Base-by-base conservation (phyloP, 2,888 invertebrate genomes). In the Clanis bilineata region DNA sequence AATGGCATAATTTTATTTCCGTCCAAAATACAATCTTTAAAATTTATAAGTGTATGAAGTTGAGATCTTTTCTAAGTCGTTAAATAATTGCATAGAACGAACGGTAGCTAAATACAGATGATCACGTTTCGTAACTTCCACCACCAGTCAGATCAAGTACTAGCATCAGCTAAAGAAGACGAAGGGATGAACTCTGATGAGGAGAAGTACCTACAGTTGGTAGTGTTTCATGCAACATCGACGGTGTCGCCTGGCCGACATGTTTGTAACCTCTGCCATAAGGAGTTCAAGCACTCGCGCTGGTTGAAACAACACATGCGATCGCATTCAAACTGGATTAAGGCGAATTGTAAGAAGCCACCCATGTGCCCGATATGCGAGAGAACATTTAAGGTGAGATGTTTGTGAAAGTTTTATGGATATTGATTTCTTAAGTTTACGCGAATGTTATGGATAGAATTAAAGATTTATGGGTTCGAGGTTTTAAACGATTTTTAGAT, bases 341-440 rank as follows among this genome's bases (percentile, higher is more conserved):
- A 92, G 69, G 94, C 94, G 0, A 94, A 94, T 65, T 94, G 94
- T 77, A 94, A 94, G 83, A 94, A 94, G 72, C 94, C 94, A 22
- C 94, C 94, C 1, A 93, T 93, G 82, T 94, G 94, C 72, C 87
- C 90, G 15, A 93, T 94, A 47, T 94, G 94, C 64, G 86, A 93
- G 39, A 90, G 94, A 77, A 93, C 93, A 63, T 94, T 94, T 68
- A 94, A 94, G 85, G 91, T 88, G 4, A 58, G 39, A 1, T 23
- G 6, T 21, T 55, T 28, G 2, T n/a, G n/a, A n/a, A 5, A 6
- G 41, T 5, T 41, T 41, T 18, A n/a, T n/a, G n/a, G n/a, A n/a
- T n/a, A n/a, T n/a, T n/a, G n/a, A n/a, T n/a, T n/a, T n/a, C n/a
- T n/a, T n/a, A n/a, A n/a, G n/a, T n/a, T n/a, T n/a, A n/a, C n/a